These are phyloP conservation scores for Platycercus adscitus DNA, from an alignment of 2,113 vertebrate genomes.

Conservation along the genomic window DNA sequence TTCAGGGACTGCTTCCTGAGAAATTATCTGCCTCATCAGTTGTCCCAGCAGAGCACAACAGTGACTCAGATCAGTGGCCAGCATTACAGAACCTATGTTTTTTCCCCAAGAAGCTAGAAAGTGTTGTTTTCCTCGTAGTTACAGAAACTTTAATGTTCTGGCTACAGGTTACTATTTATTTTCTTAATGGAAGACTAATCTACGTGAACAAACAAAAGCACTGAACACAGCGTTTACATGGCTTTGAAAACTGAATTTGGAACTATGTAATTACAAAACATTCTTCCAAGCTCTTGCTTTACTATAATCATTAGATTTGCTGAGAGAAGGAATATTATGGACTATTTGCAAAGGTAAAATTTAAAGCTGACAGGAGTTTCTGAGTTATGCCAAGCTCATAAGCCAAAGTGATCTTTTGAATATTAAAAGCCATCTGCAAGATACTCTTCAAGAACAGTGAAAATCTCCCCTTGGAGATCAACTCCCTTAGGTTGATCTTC, in stretches of 20 bases:
- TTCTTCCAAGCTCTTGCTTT: not conserved
- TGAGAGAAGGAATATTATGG: not conserved
- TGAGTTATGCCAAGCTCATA: not conserved
- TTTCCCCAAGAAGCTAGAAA: not conserved
- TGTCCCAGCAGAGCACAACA: not conserved
- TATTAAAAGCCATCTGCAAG: not conserved
- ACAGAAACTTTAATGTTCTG: not conserved
- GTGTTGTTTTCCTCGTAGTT: not conserved
- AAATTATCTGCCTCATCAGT: not conserved
- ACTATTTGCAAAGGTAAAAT: not conserved
- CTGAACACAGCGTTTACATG: not conserved
- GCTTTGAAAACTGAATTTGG: not conserved
- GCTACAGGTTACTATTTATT: not conserved
- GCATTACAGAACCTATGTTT: not conserved
- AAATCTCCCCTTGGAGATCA: not conserved
- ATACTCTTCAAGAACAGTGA: not conserved
- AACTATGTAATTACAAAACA: not conserved
- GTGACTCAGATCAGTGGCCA: not conserved
- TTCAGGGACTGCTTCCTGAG: not conserved
- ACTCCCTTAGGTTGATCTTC: not conserved
- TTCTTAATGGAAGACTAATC: not conserved
- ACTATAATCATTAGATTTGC: not conserved
- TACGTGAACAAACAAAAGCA: not conserved
- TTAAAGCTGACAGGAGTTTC: not conserved
- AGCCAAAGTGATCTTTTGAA: not conserved